These are phyloP conservation scores for Andrena minutula DNA, from an alignment of 2,888 invertebrate species.

Conservation along the genomic window DNA sequence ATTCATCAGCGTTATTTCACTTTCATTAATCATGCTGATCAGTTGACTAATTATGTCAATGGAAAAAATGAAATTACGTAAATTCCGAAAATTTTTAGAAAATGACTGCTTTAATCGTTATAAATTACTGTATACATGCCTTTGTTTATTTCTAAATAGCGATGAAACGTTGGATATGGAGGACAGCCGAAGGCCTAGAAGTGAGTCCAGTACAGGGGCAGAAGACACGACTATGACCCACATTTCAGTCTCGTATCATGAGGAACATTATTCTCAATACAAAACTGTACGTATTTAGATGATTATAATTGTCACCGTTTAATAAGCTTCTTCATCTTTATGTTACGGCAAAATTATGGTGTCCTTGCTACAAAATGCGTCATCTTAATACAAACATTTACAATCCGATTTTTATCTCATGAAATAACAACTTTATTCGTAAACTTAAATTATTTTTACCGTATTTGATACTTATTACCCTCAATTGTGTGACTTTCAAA, in stretches of 20 bases:
- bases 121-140: neutral
- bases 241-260: conserved; percentile 86
- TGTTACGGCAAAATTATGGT: neutral
- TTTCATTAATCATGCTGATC: neutral
- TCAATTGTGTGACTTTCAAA: too few relatives aligned
- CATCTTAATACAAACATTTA: too few relatives aligned
- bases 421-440: too few relatives aligned
- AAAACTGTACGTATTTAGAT: conserved; percentile 71
- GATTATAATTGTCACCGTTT: too few relatives aligned
- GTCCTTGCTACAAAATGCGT: neutral
- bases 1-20: neutral
- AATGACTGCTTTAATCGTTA: neutral
- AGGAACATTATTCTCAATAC: conserved; percentile 82
- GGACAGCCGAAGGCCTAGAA: conserved; percentile 90
- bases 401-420: too few relatives aligned
- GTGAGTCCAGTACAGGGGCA: conserved; percentile 89
- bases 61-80: neutral
- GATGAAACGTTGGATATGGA: conserved; percentile 92
- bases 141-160: conserved; percentile 85
- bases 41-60: neutral
- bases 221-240: conserved; percentile 83
- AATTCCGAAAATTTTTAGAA: neutral
- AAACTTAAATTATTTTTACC: too few relatives aligned
- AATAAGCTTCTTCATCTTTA: too few relatives aligned
- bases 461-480: too few relatives aligned